Evolutionary conservation across 2,888 invertebrate species (phyloP).

Genomic region (Drosophila longiperda): DNA sequence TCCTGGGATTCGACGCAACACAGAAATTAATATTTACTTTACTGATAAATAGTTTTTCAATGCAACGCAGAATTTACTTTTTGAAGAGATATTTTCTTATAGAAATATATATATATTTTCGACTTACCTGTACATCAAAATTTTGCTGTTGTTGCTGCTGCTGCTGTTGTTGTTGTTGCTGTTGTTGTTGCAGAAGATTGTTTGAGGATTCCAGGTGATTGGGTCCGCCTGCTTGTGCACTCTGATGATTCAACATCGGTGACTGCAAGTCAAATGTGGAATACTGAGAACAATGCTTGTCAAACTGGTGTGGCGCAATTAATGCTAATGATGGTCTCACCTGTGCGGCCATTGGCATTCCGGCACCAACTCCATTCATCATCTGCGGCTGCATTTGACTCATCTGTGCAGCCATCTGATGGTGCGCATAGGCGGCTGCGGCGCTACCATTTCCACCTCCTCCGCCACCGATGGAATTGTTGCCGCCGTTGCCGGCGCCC

Average conservation of each 20-base stretch:
- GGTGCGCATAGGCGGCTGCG: conserved; percentile 83
- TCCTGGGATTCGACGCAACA: not conserved
- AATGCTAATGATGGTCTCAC: conserved; percentile 52
- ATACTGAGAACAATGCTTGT: conserved; percentile 7
- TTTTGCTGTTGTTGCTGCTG: conserved; percentile 90
- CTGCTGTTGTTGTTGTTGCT: conserved; percentile 86
- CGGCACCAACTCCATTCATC: conserved; percentile 84
- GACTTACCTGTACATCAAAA: conserved; percentile 92
- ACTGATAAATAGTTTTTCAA: not conserved
- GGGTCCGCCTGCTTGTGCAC: conserved; percentile 77
- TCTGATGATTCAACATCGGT: conserved; percentile 85
- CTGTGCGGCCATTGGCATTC: conserved; percentile 85
- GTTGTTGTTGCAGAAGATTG: conserved; percentile 83
- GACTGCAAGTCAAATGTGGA: conserved; percentile 69
- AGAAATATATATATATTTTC: not conserved
- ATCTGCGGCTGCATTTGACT: conserved; percentile 84
- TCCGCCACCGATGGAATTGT: conserved; percentile 54
- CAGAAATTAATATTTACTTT: not conserved
- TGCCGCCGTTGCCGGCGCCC: conserved; percentile 45
- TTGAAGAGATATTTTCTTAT: accelerated
- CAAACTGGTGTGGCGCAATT: not conserved
- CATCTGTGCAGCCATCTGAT: conserved; percentile 84
- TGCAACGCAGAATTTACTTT: not conserved
- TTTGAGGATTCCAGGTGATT: conserved; percentile 86
- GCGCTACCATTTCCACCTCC: conserved; percentile 59